These are phyloP conservation scores for Drosophila siamana DNA, from an alignment of 2,888 invertebrate species.

Conservation along the genomic window DNA sequence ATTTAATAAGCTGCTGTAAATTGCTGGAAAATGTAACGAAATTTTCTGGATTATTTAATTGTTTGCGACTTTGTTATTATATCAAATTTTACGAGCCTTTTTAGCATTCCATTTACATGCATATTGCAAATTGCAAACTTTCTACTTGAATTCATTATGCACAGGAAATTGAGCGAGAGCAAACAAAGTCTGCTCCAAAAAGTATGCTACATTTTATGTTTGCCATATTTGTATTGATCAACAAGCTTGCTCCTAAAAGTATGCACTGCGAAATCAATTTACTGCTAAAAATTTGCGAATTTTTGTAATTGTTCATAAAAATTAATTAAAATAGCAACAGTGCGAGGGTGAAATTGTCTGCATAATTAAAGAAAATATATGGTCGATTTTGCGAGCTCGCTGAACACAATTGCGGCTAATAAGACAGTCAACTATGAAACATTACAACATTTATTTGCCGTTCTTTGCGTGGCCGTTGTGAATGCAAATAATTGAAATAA, in stretches of 20 bases:
- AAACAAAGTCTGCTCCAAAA: background rate
- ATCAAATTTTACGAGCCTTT: background rate
- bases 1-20: background rate
- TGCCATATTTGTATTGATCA: background rate
- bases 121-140: background rate
- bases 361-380: background rate
- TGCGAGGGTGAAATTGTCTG: background rate
- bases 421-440: slow-evolving; percentile 1
- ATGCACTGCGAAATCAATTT: background rate
- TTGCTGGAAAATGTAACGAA: background rate
- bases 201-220: background rate
- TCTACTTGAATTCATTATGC: background rate
- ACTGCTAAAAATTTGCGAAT: background rate
- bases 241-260: background rate
- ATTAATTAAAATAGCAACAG: background rate
- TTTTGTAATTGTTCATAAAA: background rate
- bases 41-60: background rate
- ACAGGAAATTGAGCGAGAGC: background rate
- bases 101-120: background rate
- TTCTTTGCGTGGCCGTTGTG: background rate
- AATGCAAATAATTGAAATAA: slow-evolving; percentile 11
- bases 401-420: background rate
- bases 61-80: no score
- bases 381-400: background rate
- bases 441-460: background rate